Conservation (phyloP, 2,113 vertebrate genomes). For the Balaenoptera acutorostrata region DNA sequence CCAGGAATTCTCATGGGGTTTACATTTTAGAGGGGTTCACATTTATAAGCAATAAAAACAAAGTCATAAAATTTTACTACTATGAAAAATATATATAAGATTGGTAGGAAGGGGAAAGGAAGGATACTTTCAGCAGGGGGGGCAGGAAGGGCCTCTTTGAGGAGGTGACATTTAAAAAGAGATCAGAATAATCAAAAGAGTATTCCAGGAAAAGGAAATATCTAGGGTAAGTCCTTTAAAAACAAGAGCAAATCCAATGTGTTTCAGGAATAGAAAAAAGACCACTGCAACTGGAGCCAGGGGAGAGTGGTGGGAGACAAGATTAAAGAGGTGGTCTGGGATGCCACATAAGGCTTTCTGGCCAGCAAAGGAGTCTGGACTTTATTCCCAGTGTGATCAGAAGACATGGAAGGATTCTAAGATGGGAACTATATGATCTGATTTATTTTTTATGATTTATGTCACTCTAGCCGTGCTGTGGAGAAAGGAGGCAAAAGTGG, state of each 20-base stretch:
- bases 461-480: not conserved
- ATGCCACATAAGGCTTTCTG: not conserved
- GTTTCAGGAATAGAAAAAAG: not conserved
- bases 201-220: constrained; percentile 1
- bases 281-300: not conserved
- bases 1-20: not conserved
- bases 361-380: not conserved
- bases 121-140: not conserved
- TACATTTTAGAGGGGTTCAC: not conserved
- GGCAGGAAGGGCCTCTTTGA: not conserved
- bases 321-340: not conserved
- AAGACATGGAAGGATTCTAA: not conserved
- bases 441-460: not conserved
- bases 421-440: not conserved
- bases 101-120: not conserved
- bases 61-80: not conserved
- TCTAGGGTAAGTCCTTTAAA: not conserved
- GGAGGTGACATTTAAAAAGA: constrained; percentile 13
- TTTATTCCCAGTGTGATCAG: not conserved
- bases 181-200: not conserved
- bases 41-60: not conserved
- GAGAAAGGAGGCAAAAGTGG: not conserved
- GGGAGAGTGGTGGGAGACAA: not conserved
- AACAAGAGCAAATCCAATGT: not conserved
- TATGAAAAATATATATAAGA: not conserved